A percentile compares a stretch with the other conserved stretches of the same genome.
These are phyloP conservation scores for Camptogramma bilineatum DNA, from an alignment of 2,888 invertebrate genomes.

Conservation along the genomic window DNA sequence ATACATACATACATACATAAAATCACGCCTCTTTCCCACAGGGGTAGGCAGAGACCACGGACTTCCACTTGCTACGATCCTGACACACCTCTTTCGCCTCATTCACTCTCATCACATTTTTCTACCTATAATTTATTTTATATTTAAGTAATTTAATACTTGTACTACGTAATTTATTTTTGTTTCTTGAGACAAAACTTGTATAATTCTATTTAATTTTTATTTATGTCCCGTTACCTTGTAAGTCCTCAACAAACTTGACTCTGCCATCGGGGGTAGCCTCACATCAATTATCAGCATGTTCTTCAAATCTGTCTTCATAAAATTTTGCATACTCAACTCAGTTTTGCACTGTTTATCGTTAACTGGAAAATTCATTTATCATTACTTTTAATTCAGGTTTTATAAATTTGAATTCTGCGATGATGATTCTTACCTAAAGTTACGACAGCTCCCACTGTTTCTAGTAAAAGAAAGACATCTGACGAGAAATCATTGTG, in stretches of 20 bases:
- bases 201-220: neutral
- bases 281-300: slow-evolving; percentile 77
- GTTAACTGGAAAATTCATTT: slow-evolving; percentile 59
- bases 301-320: slow-evolving; percentile 68
- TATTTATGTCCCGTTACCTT: slow-evolving; percentile 63
- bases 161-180: too few relatives aligned
- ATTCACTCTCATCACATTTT: too few relatives aligned
- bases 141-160: too few relatives aligned
- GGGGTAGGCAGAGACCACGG: too few relatives aligned
- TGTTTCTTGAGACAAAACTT: too few relatives aligned
- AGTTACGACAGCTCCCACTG: slow-evolving; percentile 84
- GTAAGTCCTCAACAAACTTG: slow-evolving; percentile 68
- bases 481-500: slow-evolving; percentile 91
- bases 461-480: slow-evolving; percentile 87
- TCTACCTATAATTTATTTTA: too few relatives aligned
- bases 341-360: slow-evolving; percentile 50
- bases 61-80: too few relatives aligned
- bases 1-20: too few relatives aligned
- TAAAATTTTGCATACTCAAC: slow-evolving; percentile 65
- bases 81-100: too few relatives aligned
- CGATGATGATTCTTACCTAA: slow-evolving; percentile 66
- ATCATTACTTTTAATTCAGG: neutral
- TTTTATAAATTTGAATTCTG: neutral
- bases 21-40: too few relatives aligned
- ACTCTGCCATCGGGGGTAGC: slow-evolving; percentile 71